phyloP scores from a whole-genome alignment of 1,140 invertebrate genomes.

The Hyles vespertilio region DNA sequence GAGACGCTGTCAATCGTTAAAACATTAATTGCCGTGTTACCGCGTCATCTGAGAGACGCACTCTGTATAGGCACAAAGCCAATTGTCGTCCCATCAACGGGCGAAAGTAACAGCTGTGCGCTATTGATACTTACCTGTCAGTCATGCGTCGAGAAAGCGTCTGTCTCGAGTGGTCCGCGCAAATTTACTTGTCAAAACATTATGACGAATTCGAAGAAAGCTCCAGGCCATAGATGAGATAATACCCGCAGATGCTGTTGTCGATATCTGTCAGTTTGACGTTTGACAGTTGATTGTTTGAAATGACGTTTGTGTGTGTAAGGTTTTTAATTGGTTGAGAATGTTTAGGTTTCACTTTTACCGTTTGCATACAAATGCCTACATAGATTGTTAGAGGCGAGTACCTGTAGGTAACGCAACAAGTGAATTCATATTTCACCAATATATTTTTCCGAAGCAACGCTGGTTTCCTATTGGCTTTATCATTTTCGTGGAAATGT shows the following conservation, averaged over 20 bases:
- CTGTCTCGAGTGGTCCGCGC: conserved; percentile 12
- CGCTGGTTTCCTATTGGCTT: too few species aligned
- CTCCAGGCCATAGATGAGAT: not conserved
- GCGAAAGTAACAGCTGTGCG: conserved; percentile 28
- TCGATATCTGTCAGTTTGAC: not conserved
- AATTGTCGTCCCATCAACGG: conserved; percentile 14
- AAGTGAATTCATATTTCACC: too few species aligned
- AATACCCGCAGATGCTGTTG: not conserved
- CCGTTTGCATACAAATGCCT: too few species aligned
- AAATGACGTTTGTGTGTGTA: too few species aligned
- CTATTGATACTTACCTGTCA: conserved; percentile 39
- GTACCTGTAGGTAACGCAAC: too few species aligned
- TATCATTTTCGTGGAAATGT: too few species aligned
- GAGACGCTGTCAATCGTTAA: not conserved
- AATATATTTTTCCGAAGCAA: too few species aligned
- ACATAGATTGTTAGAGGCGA: too few species aligned
- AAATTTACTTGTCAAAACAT: conserved; percentile 50
- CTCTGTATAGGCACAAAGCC: conserved; percentile 2
- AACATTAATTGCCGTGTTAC: not conserved
- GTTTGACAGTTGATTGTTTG: not conserved
- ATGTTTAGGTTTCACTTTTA: too few species aligned
- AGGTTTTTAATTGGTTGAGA: too few species aligned
- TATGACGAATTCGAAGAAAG: conserved; percentile 39
- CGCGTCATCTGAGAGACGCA: not conserved
- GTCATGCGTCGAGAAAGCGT: conserved; percentile 35